A percentile compares a stretch with the other conserved stretches of the same genome.
phyloP scores from a whole-genome alignment of 2,888 invertebrate genomes.

The Oligia strigilis region DNA sequence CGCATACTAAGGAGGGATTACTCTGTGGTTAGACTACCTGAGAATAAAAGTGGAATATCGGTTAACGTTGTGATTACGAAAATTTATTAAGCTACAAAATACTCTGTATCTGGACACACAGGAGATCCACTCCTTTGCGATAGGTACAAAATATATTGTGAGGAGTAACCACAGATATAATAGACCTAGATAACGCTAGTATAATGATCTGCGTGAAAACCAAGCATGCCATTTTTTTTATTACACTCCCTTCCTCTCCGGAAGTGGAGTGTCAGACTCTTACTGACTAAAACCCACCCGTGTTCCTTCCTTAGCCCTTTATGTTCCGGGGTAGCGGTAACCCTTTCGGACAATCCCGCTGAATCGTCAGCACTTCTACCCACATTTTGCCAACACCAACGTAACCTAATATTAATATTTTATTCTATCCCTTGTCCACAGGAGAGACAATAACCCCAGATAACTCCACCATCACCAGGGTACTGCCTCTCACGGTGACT shows the following conservation, averaged over 20 bases:
- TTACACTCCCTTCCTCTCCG: too few species aligned
- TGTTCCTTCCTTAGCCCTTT: too few species aligned
- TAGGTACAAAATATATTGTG: neutral
- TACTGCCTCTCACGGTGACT: constrained; percentile 91
- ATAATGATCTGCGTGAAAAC: too few species aligned
- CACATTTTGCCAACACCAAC: neutral
- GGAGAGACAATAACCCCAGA: constrained; percentile 84
- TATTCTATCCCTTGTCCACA: constrained; percentile 59
- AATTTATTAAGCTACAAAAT: neutral
- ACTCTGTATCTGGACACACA: neutral
- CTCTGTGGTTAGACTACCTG: neutral
- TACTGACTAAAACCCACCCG: too few species aligned
- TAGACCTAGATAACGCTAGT: too few species aligned
- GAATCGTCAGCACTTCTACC: neutral
- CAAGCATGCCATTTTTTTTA: too few species aligned
- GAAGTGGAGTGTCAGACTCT: too few species aligned
- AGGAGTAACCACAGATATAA: too few species aligned
- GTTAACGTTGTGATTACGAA: neutral
- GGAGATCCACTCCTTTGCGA: neutral
- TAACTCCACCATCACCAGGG: constrained; percentile 80
- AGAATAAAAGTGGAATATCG: neutral
- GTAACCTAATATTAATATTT: neutral
- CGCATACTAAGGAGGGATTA: constrained; percentile 26
- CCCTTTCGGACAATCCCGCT: too few species aligned
- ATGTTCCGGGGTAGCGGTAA: too few species aligned